Conservation (phyloP, 2,888 invertebrate species). For the Rhimphoctona megacephalus region DNA sequence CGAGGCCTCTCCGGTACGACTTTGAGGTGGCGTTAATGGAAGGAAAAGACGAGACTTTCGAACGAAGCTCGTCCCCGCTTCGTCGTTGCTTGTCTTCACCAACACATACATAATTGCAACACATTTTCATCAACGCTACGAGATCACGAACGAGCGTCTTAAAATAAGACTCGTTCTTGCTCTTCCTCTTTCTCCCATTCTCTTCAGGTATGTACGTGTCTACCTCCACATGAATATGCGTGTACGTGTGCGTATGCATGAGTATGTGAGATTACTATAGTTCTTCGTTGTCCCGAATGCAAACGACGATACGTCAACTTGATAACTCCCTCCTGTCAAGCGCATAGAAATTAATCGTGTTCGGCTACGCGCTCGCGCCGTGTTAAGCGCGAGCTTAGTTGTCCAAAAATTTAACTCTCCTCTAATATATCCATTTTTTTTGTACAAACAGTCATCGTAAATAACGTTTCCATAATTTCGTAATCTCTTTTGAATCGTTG, state of each 20-base stretch:
- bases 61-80: slow-evolving; percentile 15
- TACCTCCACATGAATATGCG: background rate
- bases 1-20: slow-evolving; percentile 28
- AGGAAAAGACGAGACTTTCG: slow-evolving; percentile 44
- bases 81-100: background rate
- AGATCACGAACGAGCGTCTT: slow-evolving; percentile 37
- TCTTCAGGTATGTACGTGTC: slow-evolving; percentile 13
- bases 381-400: background rate
- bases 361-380: background rate
- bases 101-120: slow-evolving; percentile 4
- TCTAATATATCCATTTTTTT: slow-evolving; percentile 22
- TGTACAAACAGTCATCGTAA: background rate
- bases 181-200: slow-evolving; percentile 30
- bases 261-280: slow-evolving; percentile 5
- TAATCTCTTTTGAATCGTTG: background rate
- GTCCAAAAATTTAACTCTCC: slow-evolving; percentile 23
- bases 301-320: slow-evolving; percentile 52
- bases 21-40: slow-evolving; percentile 59
- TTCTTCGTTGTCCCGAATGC: slow-evolving; percentile 38
- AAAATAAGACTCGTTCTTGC: slow-evolving; percentile 42
- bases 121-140: slow-evolving; percentile 33
- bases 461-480: background rate
- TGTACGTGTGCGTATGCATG: background rate
- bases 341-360: slow-evolving; percentile 37
- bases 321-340: slow-evolving; percentile 37